Conservation (phyloP, 2,797 vertebrate species). For the Galagoides demidoff region DNA sequence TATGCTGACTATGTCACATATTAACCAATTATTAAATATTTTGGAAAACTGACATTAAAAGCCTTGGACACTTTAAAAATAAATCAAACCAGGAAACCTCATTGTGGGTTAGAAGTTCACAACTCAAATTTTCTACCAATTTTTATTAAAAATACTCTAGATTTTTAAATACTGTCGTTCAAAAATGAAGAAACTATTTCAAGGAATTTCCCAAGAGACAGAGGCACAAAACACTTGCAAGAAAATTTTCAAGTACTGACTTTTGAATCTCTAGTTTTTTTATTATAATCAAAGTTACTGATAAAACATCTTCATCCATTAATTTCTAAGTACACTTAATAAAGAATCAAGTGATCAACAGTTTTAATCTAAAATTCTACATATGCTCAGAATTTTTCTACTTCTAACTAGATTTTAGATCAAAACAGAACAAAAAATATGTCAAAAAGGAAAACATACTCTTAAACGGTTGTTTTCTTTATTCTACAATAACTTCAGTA, state of each 20-base stretch:
- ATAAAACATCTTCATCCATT: constrained; percentile 35
- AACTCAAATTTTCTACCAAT: neutral
- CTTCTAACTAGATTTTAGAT: constrained; percentile 5
- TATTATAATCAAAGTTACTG: neutral
- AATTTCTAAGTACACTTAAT: constrained; percentile 10
- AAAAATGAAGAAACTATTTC: constrained; percentile 54
- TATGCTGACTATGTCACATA: neutral
- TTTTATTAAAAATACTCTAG: neutral
- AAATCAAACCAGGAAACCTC: neutral
- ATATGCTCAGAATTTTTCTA: constrained; percentile 15
- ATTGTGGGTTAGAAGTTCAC: neutral
- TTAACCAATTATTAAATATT: constrained; percentile 18
- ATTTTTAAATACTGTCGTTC: constrained; percentile 25
- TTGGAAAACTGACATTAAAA: constrained; percentile 34
- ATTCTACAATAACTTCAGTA: neutral
- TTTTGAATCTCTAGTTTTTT: constrained; percentile 39
- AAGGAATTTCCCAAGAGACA: neutral
- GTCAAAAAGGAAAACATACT: constrained; percentile 32
- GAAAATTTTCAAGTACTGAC: constrained; percentile 28
- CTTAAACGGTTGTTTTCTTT: neutral
- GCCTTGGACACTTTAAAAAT: constrained; percentile 27
- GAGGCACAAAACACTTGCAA: constrained; percentile 7
- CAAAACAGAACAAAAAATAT: constrained; percentile 37
- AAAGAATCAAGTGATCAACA: constrained; percentile 46
- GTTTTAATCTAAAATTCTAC: constrained; percentile 56